Percentiles rank a stretch among this genome's conserved stretches.
phyloP scores from a whole-genome alignment of 2,888 invertebrate species.

The Hemithea aestivaria region DNA sequence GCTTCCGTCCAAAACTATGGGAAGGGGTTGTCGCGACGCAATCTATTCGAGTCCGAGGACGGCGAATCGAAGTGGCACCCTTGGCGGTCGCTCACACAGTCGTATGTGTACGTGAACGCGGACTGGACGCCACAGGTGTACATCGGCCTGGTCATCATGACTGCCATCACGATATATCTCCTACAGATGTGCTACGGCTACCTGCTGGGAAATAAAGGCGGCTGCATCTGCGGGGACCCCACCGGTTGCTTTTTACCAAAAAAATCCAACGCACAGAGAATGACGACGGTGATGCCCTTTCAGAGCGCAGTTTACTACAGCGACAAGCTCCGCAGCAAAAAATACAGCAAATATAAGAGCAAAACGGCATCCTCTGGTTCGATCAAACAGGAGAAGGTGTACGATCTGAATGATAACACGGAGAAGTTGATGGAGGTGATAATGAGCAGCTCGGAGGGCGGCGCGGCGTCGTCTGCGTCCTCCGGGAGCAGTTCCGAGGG shows the following conservation, averaged over 20 bases:
- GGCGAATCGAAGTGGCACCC: slow-evolving; percentile 48
- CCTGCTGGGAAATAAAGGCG: slow-evolving; percentile 36
- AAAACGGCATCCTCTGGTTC: slow-evolving; percentile 45
- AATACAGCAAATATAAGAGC: slow-evolving; percentile 26
- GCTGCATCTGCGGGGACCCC: slow-evolving; percentile 40
- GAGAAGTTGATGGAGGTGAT: slow-evolving; percentile 60
- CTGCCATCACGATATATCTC: slow-evolving; percentile 47
- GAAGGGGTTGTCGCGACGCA: slow-evolving; percentile 55
- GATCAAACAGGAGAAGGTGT: slow-evolving; percentile 50
- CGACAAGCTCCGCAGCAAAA: slow-evolving; percentile 31
- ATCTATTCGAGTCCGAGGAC: slow-evolving; percentile 46
- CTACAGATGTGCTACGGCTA: slow-evolving; percentile 56
- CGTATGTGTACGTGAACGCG: slow-evolving; percentile 44
- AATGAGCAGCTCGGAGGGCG: slow-evolving; percentile 48
- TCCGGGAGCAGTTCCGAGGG: slow-evolving; percentile 13
- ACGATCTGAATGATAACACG: slow-evolving; percentile 60
- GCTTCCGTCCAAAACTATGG: slow-evolving; percentile 67
- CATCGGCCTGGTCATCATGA: slow-evolving; percentile 43
- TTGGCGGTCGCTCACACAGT: slow-evolving; percentile 45
- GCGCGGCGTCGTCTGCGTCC: slow-evolving; percentile 23
- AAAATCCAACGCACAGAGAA: slow-evolving; percentile 41
- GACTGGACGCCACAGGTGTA: slow-evolving; percentile 57
- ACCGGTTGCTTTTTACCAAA: slow-evolving; percentile 26
- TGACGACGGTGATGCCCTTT: slow-evolving; percentile 44
- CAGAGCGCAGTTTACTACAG: slow-evolving; percentile 38